These are phyloP conservation scores for Lepisosteus oculatus DNA, from an alignment of 2,113 vertebrate species.

Conservation along the genomic window DNA sequence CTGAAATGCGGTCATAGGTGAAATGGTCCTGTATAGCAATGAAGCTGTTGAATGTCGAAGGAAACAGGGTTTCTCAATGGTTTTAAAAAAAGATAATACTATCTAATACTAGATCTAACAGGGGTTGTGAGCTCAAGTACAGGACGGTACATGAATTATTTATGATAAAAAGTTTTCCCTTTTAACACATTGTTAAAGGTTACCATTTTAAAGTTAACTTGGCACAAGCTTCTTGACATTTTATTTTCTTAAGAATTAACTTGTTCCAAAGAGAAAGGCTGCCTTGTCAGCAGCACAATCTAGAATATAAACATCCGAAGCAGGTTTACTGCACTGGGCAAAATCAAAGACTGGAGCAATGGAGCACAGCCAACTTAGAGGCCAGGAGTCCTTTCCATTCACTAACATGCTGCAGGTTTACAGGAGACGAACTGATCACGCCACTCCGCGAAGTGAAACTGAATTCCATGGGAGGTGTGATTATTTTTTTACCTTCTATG, in stretches of 20 bases:
- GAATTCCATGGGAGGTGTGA: background rate
- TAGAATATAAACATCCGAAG: slow-evolving; percentile 17
- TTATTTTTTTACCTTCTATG: background rate
- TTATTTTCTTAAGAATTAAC: slow-evolving; percentile 31
- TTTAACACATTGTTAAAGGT: background rate
- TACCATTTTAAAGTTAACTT: background rate
- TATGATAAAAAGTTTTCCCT: no score
- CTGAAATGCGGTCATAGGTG: no score
- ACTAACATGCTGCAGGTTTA: slow-evolving; percentile 10
- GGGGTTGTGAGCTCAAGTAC: no score
- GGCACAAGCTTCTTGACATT: slow-evolving; percentile 9
- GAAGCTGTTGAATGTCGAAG: no score
- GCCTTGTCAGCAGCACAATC: slow-evolving; percentile 19
- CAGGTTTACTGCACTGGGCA: background rate
- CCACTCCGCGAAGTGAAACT: slow-evolving; percentile 24
- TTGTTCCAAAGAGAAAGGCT: slow-evolving; percentile 15
- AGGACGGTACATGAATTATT: no score
- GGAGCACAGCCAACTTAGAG: slow-evolving; percentile 10
- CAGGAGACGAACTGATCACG: slow-evolving; percentile 38
- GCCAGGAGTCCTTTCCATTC: background rate
- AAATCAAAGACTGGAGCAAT: slow-evolving; percentile 19
- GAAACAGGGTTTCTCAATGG: no score
- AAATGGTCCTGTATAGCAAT: no score
- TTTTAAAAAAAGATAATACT: no score
- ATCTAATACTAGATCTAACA: no score